A percentile compares a stretch with the other conserved stretches of the same genome.
Conservation (phyloP, 2,113 vertebrate genomes). For the Terrapene triunguis region DNA sequence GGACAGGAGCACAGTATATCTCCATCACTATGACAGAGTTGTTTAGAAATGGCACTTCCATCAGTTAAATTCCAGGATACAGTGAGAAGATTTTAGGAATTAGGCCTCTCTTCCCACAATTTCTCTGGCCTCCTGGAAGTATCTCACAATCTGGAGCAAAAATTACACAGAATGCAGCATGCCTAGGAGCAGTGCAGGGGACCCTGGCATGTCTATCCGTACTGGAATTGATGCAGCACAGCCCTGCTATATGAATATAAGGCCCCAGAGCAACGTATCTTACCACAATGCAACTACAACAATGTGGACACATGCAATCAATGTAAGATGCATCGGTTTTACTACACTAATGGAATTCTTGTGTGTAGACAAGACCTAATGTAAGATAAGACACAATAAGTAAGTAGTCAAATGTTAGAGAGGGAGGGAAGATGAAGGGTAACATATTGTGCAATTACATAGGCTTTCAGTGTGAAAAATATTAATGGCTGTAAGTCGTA, state of each 20-base stretch:
- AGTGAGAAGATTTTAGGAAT: not conserved
- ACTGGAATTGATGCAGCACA: not conserved
- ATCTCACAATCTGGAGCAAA: not conserved
- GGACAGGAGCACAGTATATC: not conserved
- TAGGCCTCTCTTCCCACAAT: not conserved
- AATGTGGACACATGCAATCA: not conserved
- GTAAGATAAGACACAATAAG: not conserved
- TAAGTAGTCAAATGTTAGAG: not conserved
- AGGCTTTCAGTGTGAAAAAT: not conserved
- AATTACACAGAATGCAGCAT: not conserved
- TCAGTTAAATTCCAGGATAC: not conserved
- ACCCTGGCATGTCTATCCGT: not conserved
- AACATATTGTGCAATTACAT: not conserved
- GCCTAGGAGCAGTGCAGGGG: not conserved
- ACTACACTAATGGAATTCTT: not conserved
- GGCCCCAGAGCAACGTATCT: too few species aligned
- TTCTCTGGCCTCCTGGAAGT: not conserved
- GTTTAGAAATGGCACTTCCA: not conserved
- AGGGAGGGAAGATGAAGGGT: not conserved
- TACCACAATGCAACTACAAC: not conserved
- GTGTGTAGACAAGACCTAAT: not conserved
- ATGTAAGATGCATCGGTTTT: not conserved
- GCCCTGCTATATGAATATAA: not conserved
- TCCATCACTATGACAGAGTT: not conserved
- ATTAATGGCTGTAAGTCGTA: not conserved